Conservation (phyloP, 2,797 vertebrate genomes). For the Acropternis orthonyx region DNA sequence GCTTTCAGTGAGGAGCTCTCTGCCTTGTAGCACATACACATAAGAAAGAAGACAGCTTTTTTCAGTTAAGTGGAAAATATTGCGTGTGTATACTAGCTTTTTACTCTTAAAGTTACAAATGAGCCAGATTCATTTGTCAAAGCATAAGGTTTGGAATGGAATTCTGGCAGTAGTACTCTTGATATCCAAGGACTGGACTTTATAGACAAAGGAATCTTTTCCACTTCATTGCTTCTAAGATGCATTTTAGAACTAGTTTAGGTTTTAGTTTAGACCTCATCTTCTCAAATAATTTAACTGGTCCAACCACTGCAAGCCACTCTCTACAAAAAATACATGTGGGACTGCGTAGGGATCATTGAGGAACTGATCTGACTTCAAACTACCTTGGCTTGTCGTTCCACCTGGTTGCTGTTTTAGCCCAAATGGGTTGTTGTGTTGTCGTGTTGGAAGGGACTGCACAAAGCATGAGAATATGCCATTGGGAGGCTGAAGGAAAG, state of each 20-base stretch:
- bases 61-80: neutral
- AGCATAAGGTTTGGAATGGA: neutral
- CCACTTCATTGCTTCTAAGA: neutral
- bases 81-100: neutral
- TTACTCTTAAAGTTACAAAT: neutral
- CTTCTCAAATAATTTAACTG: neutral
- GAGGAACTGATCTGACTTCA: neutral
- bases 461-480: neutral
- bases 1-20: fast-evolving
- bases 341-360: fast-evolving
- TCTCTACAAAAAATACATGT: neutral
- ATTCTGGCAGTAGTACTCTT: neutral
- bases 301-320: neutral
- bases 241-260: neutral
- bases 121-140: neutral
- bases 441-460: neutral
- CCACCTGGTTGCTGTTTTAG: neutral
- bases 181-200: neutral
- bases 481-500: neutral
- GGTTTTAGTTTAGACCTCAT: neutral
- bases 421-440: neutral
- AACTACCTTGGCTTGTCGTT: neutral
- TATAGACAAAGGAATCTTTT: neutral
- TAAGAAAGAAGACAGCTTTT: neutral
- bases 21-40: neutral